A percentile compares a stretch with the other conserved stretches of the same genome.
phyloP scores from a whole-genome alignment of 2,888 invertebrate genomes.

The Lymantria dispar region DNA sequence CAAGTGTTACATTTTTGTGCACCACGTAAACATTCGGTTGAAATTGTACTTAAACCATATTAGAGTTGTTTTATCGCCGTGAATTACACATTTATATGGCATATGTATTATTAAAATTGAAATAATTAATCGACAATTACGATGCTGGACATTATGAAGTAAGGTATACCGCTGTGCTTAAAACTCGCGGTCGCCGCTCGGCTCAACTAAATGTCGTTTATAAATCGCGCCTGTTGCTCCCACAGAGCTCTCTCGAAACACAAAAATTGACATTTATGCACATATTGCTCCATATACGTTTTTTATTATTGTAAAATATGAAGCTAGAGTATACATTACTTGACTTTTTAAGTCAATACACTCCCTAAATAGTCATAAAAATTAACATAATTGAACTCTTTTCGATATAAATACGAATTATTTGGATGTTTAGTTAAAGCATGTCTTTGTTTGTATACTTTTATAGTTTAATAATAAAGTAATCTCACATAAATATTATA shows the following conservation, averaged over 20 bases:
- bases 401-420: constrained; percentile 65
- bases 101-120: constrained; percentile 78
- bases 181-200: constrained; percentile 52
- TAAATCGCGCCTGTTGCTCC: constrained; percentile 59
- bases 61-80: constrained; percentile 64
- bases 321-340: constrained; percentile 61
- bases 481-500: too few species aligned
- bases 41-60: constrained; percentile 70
- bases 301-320: constrained; percentile 79
- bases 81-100: constrained; percentile 74
- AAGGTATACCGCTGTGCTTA: constrained; percentile 72
- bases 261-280: constrained; percentile 81
- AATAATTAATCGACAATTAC: constrained; percentile 81
- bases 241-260: constrained; percentile 41
- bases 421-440: constrained; percentile 60
- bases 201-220: constrained; percentile 54
- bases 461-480: too few species aligned
- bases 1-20: constrained; percentile 56
- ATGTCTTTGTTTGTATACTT: constrained; percentile 55
- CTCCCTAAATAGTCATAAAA: constrained; percentile 69
- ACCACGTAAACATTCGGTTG: constrained; percentile 53
- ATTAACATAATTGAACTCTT: constrained; percentile 78
- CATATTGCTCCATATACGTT: constrained; percentile 81
- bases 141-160: constrained; percentile 73
- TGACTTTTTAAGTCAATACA: constrained; percentile 59